Conservation (phyloP, 2,113 vertebrate species). For the Oryzias celebensis region DNA sequence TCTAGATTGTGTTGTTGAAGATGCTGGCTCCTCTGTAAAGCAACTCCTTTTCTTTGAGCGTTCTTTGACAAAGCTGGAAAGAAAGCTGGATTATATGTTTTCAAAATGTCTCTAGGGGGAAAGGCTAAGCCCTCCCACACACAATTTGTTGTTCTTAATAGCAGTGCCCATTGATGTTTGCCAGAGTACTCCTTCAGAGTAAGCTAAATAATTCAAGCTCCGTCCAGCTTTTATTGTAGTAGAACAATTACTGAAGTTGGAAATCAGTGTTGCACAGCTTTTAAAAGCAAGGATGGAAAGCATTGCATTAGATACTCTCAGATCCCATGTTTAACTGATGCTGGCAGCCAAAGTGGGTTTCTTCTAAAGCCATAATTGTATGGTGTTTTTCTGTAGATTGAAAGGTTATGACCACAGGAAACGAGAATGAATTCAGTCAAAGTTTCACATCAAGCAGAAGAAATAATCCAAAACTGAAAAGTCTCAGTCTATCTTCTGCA, state of each 20-base stretch:
- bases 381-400: constrained; percentile 28
- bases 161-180: constrained; percentile 25
- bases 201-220: constrained; percentile 25
- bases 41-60: constrained; percentile 5
- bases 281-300: constrained; percentile 14
- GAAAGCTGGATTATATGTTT: constrained; percentile 44
- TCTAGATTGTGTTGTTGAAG: background rate
- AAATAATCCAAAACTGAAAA: background rate
- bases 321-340: constrained; percentile 50
- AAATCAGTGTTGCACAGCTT: constrained; percentile 23
- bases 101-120: constrained; percentile 31
- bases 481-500: background rate
- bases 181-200: constrained; percentile 27
- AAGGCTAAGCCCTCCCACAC: constrained; percentile 27
- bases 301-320: constrained; percentile 37
- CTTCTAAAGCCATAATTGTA: constrained; percentile 34
- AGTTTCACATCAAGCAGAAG: constrained; percentile 11
- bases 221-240: constrained; percentile 41
- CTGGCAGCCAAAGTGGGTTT: constrained; percentile 33
- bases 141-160: constrained; percentile 16
- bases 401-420: constrained; percentile 19
- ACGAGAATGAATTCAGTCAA: constrained; percentile 23
- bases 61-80: constrained; percentile 2
- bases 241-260: constrained; percentile 32
- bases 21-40: constrained; percentile 27